Conservation (phyloP, 92 coral and sea anemone species). For the Umimayanthus kanabou region DNA sequence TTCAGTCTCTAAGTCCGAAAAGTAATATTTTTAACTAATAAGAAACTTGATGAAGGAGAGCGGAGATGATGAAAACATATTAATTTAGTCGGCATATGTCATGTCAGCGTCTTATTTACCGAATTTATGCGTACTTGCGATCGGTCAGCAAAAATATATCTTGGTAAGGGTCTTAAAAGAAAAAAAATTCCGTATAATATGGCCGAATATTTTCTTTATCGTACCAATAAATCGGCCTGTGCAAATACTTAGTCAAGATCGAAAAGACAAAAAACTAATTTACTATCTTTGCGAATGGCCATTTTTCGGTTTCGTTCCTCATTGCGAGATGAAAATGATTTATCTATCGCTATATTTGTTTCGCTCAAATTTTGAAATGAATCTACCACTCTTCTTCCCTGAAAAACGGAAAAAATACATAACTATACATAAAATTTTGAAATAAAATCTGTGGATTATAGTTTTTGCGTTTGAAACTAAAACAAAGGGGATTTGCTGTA, state of each 20-base stretch:
- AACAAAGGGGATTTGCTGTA: background rate
- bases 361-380: too few relatives aligned
- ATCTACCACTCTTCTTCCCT: background rate
- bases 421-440: too few relatives aligned
- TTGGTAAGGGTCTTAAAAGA: too few relatives aligned
- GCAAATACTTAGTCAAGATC: background rate
- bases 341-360: too few relatives aligned
- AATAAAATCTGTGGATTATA: background rate
- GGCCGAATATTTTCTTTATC: background rate
- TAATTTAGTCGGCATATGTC: background rate
- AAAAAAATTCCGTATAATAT: too few relatives aligned
- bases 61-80: background rate
- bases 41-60: background rate
- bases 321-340: background rate
- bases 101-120: background rate
- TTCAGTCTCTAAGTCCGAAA: background rate
- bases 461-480: background rate
- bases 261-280: too few relatives aligned
- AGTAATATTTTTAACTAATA: too few relatives aligned
- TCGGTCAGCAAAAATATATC: background rate
- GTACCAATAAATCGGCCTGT: background rate
- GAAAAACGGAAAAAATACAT: background rate
- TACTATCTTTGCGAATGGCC: background rate
- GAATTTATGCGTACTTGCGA: background rate
- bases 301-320: background rate